Base-by-base conservation (phyloP, 2,888 invertebrate species). In the Coronaproctus castanopsis region DNA sequence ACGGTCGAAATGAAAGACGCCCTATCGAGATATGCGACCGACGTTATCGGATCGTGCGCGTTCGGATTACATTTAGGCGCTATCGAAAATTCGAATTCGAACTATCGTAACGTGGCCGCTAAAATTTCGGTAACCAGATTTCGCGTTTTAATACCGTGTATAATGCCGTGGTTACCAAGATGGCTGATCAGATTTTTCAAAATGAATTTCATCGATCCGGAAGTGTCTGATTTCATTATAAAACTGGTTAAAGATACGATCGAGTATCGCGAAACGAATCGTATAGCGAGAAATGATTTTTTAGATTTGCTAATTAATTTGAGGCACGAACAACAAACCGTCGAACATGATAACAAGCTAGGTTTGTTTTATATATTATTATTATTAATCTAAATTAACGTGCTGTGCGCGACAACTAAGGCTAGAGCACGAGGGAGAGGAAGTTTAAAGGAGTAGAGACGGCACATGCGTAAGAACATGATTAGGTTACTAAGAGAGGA, bases 251-350 rank as follows among this genome's bases (percentile, higher is more conserved):
- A 57, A 36, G 60, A 62, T 3, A 64, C 64, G 2, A 55, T 65
- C 1, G 19, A 57, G 18, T 57, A 62, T 51, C 57, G 64, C 8
- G 61, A 61, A 23, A 49, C 61, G 18, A 61, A 64, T 55, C 60
- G 59, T 2, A 56, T 64, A 1, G 36, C 54, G 48, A 48, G 65
- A 24, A 62, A 64, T 24, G 65, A 65, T 58, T 63, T 65, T 49
- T 52, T 65, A 3, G 61, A 65, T 22, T 23, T 54, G 0, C 52
- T 65, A 49, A 62, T 64, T 57, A 54, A 58, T 21, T 52, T 64
- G 10, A 58, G 55, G 55, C 56, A 58, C 21, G 54, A 51, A 2
- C 8, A 20, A 55, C 48, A 55, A 49, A 18, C 49, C 2, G n/a
- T 21, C 21, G 36, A 54, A 54, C 36, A 8, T 3, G 2, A 36